These are phyloP conservation scores for Rosalia funebris DNA, from an alignment of 2,888 invertebrate genomes.

Conservation along the genomic window DNA sequence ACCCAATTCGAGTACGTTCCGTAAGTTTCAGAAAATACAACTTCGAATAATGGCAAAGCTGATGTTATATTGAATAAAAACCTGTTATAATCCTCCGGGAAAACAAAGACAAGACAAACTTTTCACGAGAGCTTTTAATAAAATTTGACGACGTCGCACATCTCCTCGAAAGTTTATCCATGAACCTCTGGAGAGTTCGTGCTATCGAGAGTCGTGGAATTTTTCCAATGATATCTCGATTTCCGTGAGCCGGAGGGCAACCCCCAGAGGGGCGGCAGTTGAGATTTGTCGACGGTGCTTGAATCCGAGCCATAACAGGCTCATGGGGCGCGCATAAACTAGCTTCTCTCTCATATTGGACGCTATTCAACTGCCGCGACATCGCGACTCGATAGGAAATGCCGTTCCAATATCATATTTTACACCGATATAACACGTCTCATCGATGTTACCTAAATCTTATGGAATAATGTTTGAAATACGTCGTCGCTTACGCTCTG, in stretches of 20 bases:
- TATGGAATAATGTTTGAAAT: background rate
- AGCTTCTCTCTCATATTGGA: slow-evolving; percentile 17
- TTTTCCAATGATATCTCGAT: slow-evolving; percentile 42
- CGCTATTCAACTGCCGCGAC: slow-evolving; percentile 10
- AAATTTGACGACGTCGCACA: slow-evolving; percentile 43
- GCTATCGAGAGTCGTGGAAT: slow-evolving; percentile 37
- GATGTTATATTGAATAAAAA: no score
- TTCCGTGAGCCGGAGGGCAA: slow-evolving; percentile 27
- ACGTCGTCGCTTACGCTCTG: background rate
- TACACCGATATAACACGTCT: slow-evolving; percentile 16
- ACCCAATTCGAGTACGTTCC: no score
- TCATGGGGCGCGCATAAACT: slow-evolving; percentile 22
- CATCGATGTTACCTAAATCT: slow-evolving; percentile 9
- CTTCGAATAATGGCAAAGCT: no score
- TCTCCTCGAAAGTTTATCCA: slow-evolving; percentile 40
- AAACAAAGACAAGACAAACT: slow-evolving; percentile 17
- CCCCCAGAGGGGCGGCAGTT: slow-evolving; percentile 16
- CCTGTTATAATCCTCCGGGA: slow-evolving; percentile 16
- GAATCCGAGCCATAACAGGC: slow-evolving; percentile 31
- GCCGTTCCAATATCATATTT: slow-evolving; percentile 19
- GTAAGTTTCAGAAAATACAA: no score
- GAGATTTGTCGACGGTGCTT: slow-evolving; percentile 36
- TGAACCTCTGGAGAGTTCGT: slow-evolving; percentile 38
- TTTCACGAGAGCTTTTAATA: slow-evolving; percentile 39
- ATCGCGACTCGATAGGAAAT: no score